Conservation (phyloP, 2,113 vertebrate genomes). For the Chaenocephalus aceratus region DNA sequence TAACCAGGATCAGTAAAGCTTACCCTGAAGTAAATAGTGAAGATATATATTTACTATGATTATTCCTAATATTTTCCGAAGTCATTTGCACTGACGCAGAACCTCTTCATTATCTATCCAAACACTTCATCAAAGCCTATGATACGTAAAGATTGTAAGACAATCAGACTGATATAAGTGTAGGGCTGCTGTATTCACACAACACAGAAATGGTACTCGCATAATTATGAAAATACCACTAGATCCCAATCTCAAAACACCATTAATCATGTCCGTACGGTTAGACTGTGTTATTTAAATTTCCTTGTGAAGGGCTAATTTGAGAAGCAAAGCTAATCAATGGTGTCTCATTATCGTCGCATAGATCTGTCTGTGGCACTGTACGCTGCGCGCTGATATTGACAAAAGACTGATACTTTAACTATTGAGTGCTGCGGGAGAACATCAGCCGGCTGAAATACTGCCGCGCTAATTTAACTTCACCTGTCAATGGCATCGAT, state of each 20-base stretch:
- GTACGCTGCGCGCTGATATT: conserved; percentile 56
- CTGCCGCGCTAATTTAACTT: conserved; percentile 30
- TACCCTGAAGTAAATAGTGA: background rate
- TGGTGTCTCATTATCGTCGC: conserved; percentile 76
- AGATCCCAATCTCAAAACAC: conserved; percentile 71
- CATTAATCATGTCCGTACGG: conserved; percentile 77
- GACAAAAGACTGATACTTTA: conserved; percentile 62
- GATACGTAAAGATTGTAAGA: conserved; percentile 48
- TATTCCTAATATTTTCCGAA: background rate
- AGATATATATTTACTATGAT: conserved; percentile 10
- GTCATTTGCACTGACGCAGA: conserved; percentile 17
- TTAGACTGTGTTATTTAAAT: conserved; percentile 72
- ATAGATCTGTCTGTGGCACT: conserved; percentile 69
- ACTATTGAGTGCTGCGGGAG: conserved; percentile 29
- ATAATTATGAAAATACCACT: conserved; percentile 77
- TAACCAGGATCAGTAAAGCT: background rate
- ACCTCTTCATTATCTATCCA: conserved; percentile 40
- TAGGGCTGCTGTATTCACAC: conserved; percentile 29
- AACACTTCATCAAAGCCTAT: conserved; percentile 55
- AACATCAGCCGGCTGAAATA: conserved; percentile 17
- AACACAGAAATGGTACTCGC: conserved; percentile 41
- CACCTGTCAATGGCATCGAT: conserved; percentile 9
- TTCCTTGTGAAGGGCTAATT: conserved; percentile 70
- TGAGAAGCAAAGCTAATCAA: conserved; percentile 80
- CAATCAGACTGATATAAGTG: conserved; percentile 55